phyloP scores from a whole-genome alignment of 2,113 vertebrate genomes.

The Uria lomvia region DNA sequence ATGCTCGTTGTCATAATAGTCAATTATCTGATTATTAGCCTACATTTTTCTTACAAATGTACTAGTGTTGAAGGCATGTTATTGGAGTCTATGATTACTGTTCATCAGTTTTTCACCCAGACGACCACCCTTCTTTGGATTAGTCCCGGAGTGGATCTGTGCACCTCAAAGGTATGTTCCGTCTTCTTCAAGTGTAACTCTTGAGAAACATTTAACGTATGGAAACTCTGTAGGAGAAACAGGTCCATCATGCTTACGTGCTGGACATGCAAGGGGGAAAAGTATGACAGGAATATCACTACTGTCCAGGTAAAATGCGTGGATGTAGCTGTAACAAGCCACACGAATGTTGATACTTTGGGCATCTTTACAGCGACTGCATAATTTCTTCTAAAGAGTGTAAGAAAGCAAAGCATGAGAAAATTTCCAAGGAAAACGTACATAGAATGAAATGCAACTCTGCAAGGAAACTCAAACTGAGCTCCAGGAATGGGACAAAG shows the following conservation, averaged over 20 bases:
- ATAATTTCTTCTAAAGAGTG: not conserved
- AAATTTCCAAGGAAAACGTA: not conserved
- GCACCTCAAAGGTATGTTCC: not conserved
- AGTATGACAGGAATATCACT: not conserved
- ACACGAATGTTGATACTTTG: not conserved
- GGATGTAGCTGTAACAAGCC: not conserved
- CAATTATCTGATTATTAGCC: not conserved
- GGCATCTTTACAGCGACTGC: not conserved
- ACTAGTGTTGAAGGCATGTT: not conserved
- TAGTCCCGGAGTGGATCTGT: not conserved
- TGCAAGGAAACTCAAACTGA: not conserved
- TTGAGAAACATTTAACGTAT: not conserved
- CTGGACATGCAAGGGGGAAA: not conserved
- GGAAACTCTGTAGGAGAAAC: not conserved
- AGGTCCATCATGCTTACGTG: not conserved
- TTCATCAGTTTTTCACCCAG: not conserved
- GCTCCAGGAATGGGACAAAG: not conserved
- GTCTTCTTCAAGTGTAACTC: not conserved
- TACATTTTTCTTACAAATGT: not conserved
- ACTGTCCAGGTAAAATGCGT: not conserved
- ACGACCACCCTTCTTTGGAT: not conserved
- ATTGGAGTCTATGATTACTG: not conserved
- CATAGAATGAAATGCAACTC: not conserved
- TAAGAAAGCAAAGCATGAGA: not conserved
- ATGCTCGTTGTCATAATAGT: not conserved